Conservation (phyloP, 1,140 invertebrate species). For the Drosophila grimshawi region DNA sequence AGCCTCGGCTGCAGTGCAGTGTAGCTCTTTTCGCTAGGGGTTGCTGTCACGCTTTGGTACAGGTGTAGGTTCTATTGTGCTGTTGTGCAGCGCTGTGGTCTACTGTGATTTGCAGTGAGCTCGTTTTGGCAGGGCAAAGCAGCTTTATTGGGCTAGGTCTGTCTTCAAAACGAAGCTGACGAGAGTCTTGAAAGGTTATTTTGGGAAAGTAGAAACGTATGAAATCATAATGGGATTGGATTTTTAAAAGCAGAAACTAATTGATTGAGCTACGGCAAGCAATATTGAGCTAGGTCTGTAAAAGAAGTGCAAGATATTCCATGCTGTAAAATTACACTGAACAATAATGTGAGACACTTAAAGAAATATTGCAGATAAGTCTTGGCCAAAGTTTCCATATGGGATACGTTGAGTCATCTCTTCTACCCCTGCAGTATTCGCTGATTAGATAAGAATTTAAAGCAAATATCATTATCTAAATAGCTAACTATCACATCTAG, state of each 20-base stretch:
- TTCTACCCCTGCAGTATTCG: background rate
- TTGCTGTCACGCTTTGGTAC: background rate
- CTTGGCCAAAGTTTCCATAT: background rate
- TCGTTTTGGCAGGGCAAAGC: constrained; percentile 6
- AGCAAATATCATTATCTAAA: constrained; percentile 1
- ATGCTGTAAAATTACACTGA: background rate
- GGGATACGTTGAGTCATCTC: background rate
- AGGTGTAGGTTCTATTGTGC: background rate
- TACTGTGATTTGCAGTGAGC: constrained; percentile 13
- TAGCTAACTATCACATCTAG: too few species aligned
- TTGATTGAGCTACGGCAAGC: background rate
- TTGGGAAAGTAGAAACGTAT: background rate
- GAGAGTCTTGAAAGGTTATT: constrained; percentile 7
- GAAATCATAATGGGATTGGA: too few species aligned
- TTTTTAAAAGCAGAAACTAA: background rate
- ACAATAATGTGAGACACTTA: background rate
- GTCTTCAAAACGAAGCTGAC: background rate
- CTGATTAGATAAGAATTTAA: constrained; percentile 5
- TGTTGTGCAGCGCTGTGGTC: constrained; percentile 18
- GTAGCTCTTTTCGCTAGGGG: background rate
- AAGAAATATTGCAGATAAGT: background rate
- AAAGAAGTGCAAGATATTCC: background rate
- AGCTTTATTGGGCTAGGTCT: constrained; percentile 32
- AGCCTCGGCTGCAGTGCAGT: constrained; percentile 1
- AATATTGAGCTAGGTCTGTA: constrained; percentile 13